A percentile compares a stretch with the other conserved stretches of the same genome.
Conservation (phyloP, 2,888 invertebrate genomes). For the Oscheius sp. region DNA sequence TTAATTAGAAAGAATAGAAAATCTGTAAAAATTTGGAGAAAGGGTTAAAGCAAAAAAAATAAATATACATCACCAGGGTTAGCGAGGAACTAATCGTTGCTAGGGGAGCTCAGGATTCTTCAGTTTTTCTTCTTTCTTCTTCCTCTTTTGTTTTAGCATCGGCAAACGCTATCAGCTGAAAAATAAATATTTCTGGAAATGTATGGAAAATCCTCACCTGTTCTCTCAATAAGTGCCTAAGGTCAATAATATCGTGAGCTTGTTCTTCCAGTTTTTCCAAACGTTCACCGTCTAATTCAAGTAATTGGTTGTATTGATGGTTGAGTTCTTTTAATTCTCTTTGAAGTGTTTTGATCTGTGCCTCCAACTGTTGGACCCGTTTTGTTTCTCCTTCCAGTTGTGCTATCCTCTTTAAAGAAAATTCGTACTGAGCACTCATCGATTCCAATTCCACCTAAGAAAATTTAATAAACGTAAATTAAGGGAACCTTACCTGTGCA, state of each 20-base stretch:
- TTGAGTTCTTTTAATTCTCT: conserved; percentile 23
- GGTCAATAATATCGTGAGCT: conserved; percentile 49
- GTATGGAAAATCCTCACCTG: conserved; percentile 35
- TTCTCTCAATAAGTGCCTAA: conserved; percentile 49
- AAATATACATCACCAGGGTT: conserved; percentile 11
- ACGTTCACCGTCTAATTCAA: conserved; percentile 53
- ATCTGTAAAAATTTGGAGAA: conserved; percentile 5
- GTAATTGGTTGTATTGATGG: conserved; percentile 31
- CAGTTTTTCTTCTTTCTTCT: not conserved
- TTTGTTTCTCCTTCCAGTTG: conserved; percentile 22
- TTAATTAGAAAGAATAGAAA: conserved; percentile 9
- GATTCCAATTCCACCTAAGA: conserved; percentile 36
- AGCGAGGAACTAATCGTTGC: not conserved
- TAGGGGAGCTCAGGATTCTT: too few relatives aligned
- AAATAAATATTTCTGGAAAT: not conserved
- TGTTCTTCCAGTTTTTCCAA: conserved; percentile 56
- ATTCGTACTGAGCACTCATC: conserved; percentile 24
- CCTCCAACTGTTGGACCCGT: conserved; percentile 5
- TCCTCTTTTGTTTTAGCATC: conserved; percentile 28
- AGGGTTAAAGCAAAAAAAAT: conserved; percentile 2
- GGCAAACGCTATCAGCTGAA: conserved; percentile 30
- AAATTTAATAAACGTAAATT: not conserved
- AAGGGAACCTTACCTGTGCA: conserved; percentile 17
- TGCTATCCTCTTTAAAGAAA: conserved; percentile 29
- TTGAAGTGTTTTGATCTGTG: conserved; percentile 16